phyloP scores from a whole-genome alignment of 2,797 vertebrate genomes.

The Tenualosa thibaudeaui region DNA sequence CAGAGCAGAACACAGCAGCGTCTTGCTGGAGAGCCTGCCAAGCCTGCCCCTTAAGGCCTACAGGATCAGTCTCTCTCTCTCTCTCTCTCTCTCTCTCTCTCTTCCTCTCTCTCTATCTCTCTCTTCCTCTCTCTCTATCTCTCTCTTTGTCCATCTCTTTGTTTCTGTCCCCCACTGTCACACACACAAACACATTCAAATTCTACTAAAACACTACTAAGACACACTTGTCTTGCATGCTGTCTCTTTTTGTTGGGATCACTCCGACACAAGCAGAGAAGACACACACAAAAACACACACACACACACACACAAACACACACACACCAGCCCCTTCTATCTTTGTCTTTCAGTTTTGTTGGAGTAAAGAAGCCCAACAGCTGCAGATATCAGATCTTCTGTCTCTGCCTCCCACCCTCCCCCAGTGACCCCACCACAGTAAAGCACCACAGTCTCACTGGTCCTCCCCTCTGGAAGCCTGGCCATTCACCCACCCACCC shows the following conservation, averaged over 20 bases:
- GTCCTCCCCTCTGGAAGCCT: background rate
- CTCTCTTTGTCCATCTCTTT: background rate
- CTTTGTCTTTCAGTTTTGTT: slow-evolving; percentile 3
- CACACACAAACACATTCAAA: background rate
- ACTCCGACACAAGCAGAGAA: background rate
- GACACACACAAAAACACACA: background rate
- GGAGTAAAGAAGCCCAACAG: slow-evolving; percentile 7
- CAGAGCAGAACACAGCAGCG: background rate
- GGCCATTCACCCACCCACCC: background rate
- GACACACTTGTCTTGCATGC: background rate
- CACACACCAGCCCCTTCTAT: background rate
- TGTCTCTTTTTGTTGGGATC: background rate
- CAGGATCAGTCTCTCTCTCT: slow-evolving; percentile 36
- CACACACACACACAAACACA: background rate
- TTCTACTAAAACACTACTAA: no score
- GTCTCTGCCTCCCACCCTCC: slow-evolving; percentile 19
- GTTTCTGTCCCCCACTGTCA: background rate
- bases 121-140: background rate
- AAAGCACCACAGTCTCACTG: background rate
- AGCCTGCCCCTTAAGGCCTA: slow-evolving; percentile 32
- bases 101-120: background rate
- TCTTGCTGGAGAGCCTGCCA: slow-evolving; percentile 25
- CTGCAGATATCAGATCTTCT: slow-evolving; percentile 25
- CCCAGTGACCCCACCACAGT: background rate
- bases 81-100: slow-evolving; percentile 33